A percentile compares a stretch with the other conserved stretches of the same genome.
Evolutionary conservation across 2,797 vertebrate species (phyloP).

Genomic region (Enteromius anoplus): DNA sequence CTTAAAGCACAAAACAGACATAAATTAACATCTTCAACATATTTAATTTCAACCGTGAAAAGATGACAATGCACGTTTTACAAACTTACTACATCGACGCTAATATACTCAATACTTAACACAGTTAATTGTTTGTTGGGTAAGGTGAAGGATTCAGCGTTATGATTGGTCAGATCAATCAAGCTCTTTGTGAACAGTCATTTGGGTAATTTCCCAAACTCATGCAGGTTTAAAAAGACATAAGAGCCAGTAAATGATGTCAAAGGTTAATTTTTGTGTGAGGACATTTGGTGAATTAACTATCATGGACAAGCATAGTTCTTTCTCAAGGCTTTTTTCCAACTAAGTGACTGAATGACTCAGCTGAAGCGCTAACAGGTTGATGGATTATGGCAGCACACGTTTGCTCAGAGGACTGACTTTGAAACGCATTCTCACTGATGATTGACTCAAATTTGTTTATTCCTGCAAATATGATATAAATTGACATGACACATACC

Average conservation of each 20-base stretch:
- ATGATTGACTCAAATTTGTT: slow-evolving; percentile 58
- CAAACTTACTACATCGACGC: not conserved
- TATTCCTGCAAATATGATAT: slow-evolving; percentile 50
- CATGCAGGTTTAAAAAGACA: not conserved
- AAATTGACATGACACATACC: slow-evolving; percentile 36
- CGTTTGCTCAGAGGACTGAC: slow-evolving; percentile 27
- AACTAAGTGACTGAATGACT: slow-evolving; percentile 40
- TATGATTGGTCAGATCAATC: not conserved
- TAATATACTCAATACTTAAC: not conserved
- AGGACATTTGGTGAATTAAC: not conserved
- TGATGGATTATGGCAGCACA: slow-evolving; percentile 50
- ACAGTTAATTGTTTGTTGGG: too few relatives aligned
- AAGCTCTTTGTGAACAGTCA: not conserved
- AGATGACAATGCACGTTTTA: not conserved
- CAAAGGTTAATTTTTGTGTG: too few relatives aligned
- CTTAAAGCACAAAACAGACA: not conserved
- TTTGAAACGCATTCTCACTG: slow-evolving; percentile 26
- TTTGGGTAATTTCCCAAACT: not conserved
- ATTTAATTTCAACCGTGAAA: not conserved
- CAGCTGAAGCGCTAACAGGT: slow-evolving; percentile 48
- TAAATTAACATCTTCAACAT: not conserved
- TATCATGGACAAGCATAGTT: not conserved
- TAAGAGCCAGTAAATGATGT: not conserved
- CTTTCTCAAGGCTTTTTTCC: not conserved
- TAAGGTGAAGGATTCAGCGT: not conserved